These are phyloP conservation scores for Acanthococcus lagerstroemiae DNA, from an alignment of 2,888 invertebrate genomes.

Conservation along the genomic window DNA sequence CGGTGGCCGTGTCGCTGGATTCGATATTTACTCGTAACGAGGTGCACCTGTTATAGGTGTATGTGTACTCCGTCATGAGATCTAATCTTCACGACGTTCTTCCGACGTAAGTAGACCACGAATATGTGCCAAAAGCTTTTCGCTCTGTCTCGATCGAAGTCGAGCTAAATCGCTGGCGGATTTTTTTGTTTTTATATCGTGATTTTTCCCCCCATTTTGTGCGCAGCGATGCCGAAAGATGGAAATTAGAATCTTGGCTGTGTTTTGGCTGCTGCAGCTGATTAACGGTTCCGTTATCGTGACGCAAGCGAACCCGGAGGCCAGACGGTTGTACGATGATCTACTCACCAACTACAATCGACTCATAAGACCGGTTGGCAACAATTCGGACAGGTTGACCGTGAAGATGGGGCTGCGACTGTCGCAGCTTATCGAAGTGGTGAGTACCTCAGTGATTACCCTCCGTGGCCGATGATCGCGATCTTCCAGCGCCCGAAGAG, in stretches of 20 bases:
- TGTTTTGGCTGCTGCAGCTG: constrained; percentile 25
- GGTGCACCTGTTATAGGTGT: constrained; percentile 23
- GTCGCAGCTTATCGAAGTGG: constrained; percentile 39
- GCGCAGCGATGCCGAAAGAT: constrained; percentile 27
- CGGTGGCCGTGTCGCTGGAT: background rate
- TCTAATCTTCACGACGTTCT: constrained; percentile 5
- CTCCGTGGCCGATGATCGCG: background rate
- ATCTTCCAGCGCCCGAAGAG: background rate
- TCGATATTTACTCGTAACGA: background rate
- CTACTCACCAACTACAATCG: constrained; percentile 92
- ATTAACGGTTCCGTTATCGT: constrained; percentile 16
- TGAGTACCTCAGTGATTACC: constrained; percentile 33
- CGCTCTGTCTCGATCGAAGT: no score
- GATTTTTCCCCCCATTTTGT: no score
- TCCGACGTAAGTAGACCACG: constrained; percentile 23
- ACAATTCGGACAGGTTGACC: constrained; percentile 38
- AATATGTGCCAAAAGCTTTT: no score
- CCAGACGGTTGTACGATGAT: constrained; percentile 88
- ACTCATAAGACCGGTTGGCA: constrained; percentile 47
- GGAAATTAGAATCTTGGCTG: constrained; percentile 20
- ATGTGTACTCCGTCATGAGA: constrained; percentile 19
- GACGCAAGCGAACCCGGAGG: constrained; percentile 37
- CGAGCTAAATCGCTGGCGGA: no score
- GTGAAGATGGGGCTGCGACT: constrained; percentile 38
- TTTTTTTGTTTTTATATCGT: no score